These are phyloP conservation scores for Atta texana DNA, from an alignment of 1,140 invertebrate species.

Conservation along the genomic window DNA sequence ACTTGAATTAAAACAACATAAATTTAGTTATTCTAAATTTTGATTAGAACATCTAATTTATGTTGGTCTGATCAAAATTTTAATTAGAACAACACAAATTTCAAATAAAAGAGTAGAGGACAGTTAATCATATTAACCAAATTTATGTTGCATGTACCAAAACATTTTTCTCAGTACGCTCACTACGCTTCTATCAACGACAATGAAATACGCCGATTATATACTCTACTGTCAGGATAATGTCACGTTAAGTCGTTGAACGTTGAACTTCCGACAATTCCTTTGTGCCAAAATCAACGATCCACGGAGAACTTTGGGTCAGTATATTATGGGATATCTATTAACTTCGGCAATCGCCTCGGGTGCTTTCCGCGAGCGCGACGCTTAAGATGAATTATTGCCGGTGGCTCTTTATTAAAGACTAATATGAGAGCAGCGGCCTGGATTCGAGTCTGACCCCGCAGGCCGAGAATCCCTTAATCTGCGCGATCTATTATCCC, in stretches of 20 bases:
- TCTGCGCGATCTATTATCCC: conserved; percentile 76
- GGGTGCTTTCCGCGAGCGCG: conserved; percentile 32
- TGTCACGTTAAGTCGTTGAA: conserved; percentile 16
- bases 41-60: too few species aligned
- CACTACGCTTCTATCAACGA: not conserved
- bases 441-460: conserved; percentile 1
- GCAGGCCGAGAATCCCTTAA: conserved; percentile 71
- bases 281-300: not conserved
- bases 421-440: conserved; percentile 41
- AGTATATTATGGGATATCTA: conserved; percentile 58
- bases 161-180: too few species aligned
- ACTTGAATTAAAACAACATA: too few species aligned
- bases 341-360: conserved; percentile 44
- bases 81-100: too few species aligned
- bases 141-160: too few species aligned
- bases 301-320: conserved; percentile 5
- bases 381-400: conserved; percentile 56
- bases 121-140: too few species aligned
- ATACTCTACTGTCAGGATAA: not conserved
- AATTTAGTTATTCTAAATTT: too few species aligned
- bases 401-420: conserved; percentile 63
- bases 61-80: too few species aligned
- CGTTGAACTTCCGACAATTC: not conserved
- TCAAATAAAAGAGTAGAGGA: too few species aligned
- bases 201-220: not conserved